Evolutionary conservation across 2,113 vertebrate species (phyloP).

Genomic region (Aleadryas rufinucha): DNA sequence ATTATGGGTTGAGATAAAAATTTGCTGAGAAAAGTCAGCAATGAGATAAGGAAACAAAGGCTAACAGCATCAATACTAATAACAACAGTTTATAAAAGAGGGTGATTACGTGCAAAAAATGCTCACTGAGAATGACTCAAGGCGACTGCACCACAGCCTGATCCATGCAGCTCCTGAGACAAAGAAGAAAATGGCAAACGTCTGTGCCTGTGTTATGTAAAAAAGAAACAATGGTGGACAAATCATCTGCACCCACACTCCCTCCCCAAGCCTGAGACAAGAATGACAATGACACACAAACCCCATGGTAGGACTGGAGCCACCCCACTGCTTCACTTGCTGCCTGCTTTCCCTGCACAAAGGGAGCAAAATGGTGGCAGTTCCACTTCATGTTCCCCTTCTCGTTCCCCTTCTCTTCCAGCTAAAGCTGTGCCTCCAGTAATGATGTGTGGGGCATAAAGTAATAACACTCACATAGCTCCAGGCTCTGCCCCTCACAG

Average conservation of each 20-base stretch:
- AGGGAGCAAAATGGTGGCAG: not conserved
- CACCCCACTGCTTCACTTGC: accelerated
- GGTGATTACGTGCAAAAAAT: not conserved
- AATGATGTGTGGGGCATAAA: not conserved
- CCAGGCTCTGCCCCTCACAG: not conserved
- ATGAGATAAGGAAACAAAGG: not conserved
- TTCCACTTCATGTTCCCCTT: accelerated
- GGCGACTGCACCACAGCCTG: accelerated
- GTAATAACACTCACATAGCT: not conserved
- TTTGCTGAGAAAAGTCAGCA: not conserved
- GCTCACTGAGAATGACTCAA: not conserved
- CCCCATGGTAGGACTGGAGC: accelerated
- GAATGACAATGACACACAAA: not conserved
- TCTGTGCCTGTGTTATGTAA: accelerated
- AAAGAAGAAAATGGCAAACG: not conserved
- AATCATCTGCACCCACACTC: accelerated
- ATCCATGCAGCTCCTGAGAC: not conserved
- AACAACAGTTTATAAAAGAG: not conserved
- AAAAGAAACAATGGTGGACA: not conserved
- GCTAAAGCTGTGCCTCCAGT: too few relatives aligned
- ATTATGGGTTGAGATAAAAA: not conserved
- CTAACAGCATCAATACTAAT: not conserved
- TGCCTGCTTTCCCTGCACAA: accelerated
- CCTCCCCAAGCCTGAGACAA: not conserved
- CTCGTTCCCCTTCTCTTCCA: too few relatives aligned